A percentile compares a stretch with the other conserved stretches of the same genome.
phyloP scores from a whole-genome alignment of 1,140 invertebrate species.

The Scaptomyza hsui region DNA sequence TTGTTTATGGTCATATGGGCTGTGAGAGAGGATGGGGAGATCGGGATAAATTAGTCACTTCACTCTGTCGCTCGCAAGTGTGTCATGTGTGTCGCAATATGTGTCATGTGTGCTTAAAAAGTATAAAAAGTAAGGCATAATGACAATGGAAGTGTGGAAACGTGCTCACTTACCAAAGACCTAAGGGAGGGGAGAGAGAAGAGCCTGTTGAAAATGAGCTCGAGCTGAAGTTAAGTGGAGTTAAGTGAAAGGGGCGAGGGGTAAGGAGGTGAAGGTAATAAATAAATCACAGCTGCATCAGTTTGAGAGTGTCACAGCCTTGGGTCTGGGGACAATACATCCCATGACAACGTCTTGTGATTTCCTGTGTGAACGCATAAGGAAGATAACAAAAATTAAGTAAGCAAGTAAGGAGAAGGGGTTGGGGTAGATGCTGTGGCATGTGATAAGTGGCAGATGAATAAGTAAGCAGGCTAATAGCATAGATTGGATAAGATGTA shows the following conservation, averaged over 20 bases:
- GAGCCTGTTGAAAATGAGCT: conserved; percentile 38
- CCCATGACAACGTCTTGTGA: conserved; percentile 55
- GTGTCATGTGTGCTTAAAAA: conserved; percentile 73
- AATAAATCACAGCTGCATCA: conserved; percentile 75
- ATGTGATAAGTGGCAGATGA: conserved; percentile 43
- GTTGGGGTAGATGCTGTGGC: conserved; percentile 3
- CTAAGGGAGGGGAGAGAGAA: not conserved
- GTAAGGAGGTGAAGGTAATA: conserved; percentile 45
- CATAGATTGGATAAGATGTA: conserved; percentile 40
- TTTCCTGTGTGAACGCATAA: conserved; percentile 64
- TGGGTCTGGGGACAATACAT: conserved; percentile 59
- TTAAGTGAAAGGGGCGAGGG: not conserved
- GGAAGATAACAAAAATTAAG: conserved; percentile 67
- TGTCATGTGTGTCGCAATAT: too few relatives aligned
- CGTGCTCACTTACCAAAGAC: conserved; percentile 38
- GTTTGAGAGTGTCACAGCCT: conserved; percentile 45
- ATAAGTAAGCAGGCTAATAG: conserved; percentile 50
- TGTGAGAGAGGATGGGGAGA: not conserved
- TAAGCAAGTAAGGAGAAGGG: conserved; percentile 12
- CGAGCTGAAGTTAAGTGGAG: conserved; percentile 32
- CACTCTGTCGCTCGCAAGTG: conserved; percentile 47
- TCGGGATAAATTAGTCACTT: conserved; percentile 66
- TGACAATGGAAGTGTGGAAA: conserved; percentile 57
- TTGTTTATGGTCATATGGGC: conserved; percentile 61
- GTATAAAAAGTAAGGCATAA: conserved; percentile 35